Percentiles rank a stretch among this genome's conserved stretches.
These are phyloP conservation scores for Hydrozoanthus tunicans DNA, from an alignment of 64 coral and sea anemone species.

Conservation along the genomic window DNA sequence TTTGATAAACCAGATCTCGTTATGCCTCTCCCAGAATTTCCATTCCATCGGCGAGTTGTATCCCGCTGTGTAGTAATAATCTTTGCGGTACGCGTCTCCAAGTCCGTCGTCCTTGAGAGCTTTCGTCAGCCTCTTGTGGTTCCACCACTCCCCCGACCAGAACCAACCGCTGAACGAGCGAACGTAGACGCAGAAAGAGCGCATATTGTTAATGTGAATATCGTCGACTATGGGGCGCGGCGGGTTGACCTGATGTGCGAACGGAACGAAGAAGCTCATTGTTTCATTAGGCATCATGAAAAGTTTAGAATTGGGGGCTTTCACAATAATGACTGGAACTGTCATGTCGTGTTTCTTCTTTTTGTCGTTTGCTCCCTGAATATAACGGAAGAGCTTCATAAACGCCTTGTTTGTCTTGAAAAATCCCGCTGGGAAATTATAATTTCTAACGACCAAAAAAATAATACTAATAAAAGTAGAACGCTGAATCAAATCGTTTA, in stretches of 20 bases:
- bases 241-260: neutral
- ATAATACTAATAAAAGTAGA: too few relatives aligned
- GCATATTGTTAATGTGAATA: neutral
- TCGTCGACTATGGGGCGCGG: neutral
- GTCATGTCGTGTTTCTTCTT: slow-evolving; percentile 28
- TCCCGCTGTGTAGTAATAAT: slow-evolving; percentile 3
- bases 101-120: neutral
- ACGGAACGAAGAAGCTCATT: slow-evolving; percentile 44
- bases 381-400: slow-evolving; percentile 42
- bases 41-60: slow-evolving; percentile 7
- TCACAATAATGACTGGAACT: neutral
- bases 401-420: neutral
- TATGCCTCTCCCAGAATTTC: neutral
- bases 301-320: neutral
- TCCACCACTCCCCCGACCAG: slow-evolving; percentile 8
- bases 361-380: slow-evolving; percentile 15
- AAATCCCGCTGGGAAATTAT: too few relatives aligned
- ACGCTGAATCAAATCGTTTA: too few relatives aligned
- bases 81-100: neutral
- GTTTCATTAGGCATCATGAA: neutral
- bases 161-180: slow-evolving; percentile 17
- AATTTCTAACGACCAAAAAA: too few relatives aligned
- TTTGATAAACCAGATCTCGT: slow-evolving; percentile 47
- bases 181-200: neutral
- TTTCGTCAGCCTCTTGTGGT: neutral